Conservation (phyloP, 2,113 vertebrate species). For the Embiotoca jacksoni region DNA sequence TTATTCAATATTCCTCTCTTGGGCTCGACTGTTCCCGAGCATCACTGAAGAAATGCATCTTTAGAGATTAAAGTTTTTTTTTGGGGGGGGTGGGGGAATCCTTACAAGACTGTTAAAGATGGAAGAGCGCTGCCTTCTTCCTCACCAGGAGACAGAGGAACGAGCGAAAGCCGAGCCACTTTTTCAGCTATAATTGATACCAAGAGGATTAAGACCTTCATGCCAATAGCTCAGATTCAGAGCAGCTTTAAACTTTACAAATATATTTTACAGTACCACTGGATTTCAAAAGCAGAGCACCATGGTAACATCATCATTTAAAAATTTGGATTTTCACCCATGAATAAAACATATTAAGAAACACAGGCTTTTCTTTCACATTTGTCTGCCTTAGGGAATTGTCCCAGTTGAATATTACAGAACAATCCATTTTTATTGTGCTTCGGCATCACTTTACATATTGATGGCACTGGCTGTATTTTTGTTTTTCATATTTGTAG, state of each 20-base stretch:
- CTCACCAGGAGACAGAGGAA: constrained; percentile 40
- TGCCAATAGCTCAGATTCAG: constrained; percentile 51
- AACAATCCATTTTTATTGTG: constrained; percentile 32
- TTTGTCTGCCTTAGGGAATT: constrained; percentile 5
- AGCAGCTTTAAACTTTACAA: constrained; percentile 42
- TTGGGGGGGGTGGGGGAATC: constrained; percentile 26
- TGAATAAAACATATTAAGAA: constrained; percentile 61
- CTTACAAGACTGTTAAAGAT: constrained; percentile 47
- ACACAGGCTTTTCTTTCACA: not conserved
- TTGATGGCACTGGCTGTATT: constrained; percentile 2
- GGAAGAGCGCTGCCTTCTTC: constrained; percentile 7
- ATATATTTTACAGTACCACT: constrained; percentile 35
- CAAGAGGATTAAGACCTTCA: constrained; percentile 63
- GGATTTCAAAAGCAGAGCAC: constrained; percentile 21
- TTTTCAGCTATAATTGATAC: constrained; percentile 73
- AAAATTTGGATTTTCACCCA: constrained; percentile 38
- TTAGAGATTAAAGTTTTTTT: constrained; percentile 43
- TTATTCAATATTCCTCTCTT: constrained; percentile 44
- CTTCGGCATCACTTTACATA: not conserved
- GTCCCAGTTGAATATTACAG: constrained; percentile 24
- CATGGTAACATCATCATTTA: constrained; percentile 30
- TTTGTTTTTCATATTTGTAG: constrained; percentile 17
- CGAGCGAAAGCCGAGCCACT: constrained; percentile 20
- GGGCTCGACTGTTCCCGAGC: constrained; percentile 8
- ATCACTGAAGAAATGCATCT: constrained; percentile 31